These are phyloP conservation scores for Drosophila melanosoma DNA, from an alignment of 2,888 invertebrate genomes.

Conservation along the genomic window DNA sequence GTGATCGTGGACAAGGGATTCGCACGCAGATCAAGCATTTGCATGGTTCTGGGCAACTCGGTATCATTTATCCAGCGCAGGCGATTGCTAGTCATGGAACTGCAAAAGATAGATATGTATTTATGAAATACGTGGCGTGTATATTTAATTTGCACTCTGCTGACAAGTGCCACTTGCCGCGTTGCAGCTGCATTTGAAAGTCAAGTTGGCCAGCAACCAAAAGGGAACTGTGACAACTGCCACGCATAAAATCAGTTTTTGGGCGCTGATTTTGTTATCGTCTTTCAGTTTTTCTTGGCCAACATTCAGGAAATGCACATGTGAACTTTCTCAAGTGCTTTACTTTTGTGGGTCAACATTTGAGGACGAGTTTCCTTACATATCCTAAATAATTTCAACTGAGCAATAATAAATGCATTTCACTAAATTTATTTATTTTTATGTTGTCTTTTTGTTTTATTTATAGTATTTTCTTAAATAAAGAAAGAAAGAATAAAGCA, in stretches of 20 bases:
- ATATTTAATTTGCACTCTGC: conserved; percentile 49
- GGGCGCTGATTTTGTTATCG: conserved; percentile 52
- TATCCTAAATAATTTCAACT: not conserved
- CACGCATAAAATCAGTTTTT: conserved; percentile 56
- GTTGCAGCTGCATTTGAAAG: conserved; percentile 68
- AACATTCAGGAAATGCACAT: conserved; percentile 37
- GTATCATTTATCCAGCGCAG: conserved; percentile 91
- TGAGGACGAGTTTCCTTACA: conserved; percentile 11
- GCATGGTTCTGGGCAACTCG: conserved; percentile 89
- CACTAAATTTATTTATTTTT: not conserved
- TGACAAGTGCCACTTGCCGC: conserved; percentile 66
- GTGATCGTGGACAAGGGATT: conserved; percentile 92
- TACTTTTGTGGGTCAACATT: conserved; percentile 30
- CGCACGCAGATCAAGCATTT: conserved; percentile 92
- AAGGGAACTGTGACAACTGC: conserved; percentile 53
- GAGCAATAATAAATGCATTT: not conserved
- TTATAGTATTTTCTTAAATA: not conserved
- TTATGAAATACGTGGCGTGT: conserved; percentile 23
- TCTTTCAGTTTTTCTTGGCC: conserved; percentile 67
- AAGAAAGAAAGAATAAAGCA: too few species aligned
- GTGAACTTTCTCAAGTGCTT: conserved; percentile 5
- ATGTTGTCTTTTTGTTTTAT: not conserved
- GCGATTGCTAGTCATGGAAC: conserved; percentile 93
- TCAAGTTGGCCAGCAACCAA: conserved; percentile 68
- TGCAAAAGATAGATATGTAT: conserved; percentile 62